phyloP scores from a whole-genome alignment of 2,113 vertebrate species.

The Apus apus region DNA sequence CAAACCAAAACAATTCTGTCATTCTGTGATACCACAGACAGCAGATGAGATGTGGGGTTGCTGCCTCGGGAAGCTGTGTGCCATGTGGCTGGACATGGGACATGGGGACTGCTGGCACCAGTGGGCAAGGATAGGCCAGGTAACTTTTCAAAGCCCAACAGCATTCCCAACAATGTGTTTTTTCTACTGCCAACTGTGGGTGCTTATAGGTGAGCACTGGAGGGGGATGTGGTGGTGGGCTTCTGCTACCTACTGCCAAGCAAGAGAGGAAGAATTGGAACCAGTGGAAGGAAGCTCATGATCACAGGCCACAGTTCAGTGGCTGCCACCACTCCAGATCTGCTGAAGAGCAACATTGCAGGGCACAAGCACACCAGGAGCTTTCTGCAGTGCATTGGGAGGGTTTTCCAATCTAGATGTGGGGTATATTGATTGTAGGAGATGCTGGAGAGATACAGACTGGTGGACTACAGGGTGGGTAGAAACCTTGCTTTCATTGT shows the following conservation, averaged over 20 bases:
- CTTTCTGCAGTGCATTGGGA: neutral
- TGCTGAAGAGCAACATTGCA: neutral
- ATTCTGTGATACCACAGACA: neutral
- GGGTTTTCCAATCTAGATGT: neutral
- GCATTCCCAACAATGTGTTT: neutral
- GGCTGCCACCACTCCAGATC: neutral
- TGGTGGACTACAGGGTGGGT: neutral
- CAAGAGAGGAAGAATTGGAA: neutral
- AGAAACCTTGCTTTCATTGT: neutral
- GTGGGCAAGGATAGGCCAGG: neutral
- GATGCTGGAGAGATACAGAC: neutral
- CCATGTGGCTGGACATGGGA: rapidly evolving
- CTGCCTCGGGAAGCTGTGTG: neutral
- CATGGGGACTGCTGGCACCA: neutral
- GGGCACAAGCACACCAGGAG: neutral
- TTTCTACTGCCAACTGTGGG: neutral
- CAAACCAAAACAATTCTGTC: too few species aligned
- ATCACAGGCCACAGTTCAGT: neutral
- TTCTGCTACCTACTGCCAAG: neutral
- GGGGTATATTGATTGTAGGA: neutral
- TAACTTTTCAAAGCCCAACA: neutral
- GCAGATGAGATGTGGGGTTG: neutral
- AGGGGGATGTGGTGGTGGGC: rapidly evolving
- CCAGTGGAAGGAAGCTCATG: neutral
- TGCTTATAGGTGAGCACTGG: neutral